Evolutionary conservation across 1,140 invertebrate species (phyloP).

Genomic region (Thaumatotibia leucotreta): DNA sequence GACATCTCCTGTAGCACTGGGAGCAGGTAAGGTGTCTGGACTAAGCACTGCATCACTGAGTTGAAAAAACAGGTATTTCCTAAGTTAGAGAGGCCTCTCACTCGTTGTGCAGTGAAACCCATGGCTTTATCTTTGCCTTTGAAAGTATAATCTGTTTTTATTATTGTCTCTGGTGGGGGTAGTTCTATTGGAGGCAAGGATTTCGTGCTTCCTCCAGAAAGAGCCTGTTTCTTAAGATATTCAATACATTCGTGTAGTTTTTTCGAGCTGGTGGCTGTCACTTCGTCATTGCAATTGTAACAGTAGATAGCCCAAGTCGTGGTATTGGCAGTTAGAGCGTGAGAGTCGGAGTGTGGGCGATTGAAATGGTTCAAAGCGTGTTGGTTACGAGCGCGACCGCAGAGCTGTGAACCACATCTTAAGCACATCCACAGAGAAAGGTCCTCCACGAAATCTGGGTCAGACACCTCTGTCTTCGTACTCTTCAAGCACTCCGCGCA

Average conservation of each 20-base stretch:
- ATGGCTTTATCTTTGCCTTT: conserved; percentile 62
- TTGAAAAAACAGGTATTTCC: conserved; percentile 99
- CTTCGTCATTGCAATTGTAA: conserved; percentile 81
- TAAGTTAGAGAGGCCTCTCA: conserved; percentile 88
- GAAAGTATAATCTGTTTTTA: conserved; percentile 38
- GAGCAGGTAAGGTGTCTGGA: conserved; percentile 89
- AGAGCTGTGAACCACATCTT: conserved; percentile 85
- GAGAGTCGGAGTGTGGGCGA: conserved; percentile 85
- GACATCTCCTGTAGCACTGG: conserved; percentile 84
- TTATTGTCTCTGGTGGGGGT: conserved; percentile 46
- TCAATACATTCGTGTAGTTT: conserved; percentile 82
- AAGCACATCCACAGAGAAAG: conserved; percentile 82
- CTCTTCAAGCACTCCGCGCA: conserved; percentile 80
- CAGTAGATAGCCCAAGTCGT: conserved; percentile 86
- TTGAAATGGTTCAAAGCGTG: conserved; percentile 88
- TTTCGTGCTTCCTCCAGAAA: conserved; percentile 37
- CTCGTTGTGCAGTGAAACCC: conserved; percentile 65
- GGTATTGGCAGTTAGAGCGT: conserved; percentile 85
- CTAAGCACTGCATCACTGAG: conserved; percentile 94
- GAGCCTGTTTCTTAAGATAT: conserved; percentile 77
- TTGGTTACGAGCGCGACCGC: conserved; percentile 82
- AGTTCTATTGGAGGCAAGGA: conserved; percentile 53
- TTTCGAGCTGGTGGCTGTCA: conserved; percentile 78
- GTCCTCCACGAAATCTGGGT: conserved; percentile 79
- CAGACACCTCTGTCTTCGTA: conserved; percentile 41